Conservation (phyloP, 1,140 invertebrate species). For the Pogonognathellus flavescens region DNA sequence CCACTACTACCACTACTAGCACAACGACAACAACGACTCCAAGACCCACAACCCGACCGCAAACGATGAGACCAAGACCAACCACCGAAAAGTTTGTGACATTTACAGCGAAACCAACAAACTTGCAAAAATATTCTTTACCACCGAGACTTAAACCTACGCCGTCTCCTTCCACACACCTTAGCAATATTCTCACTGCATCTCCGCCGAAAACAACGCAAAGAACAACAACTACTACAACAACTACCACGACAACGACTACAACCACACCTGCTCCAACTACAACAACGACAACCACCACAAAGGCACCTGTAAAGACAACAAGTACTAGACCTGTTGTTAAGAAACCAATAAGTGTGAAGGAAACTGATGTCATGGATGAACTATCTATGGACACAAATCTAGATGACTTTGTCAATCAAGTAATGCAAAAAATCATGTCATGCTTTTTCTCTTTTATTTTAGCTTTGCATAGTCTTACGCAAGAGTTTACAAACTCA, state of each 20-base stretch:
- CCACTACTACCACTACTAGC: slow-evolving; percentile 71
- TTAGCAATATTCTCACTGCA: slow-evolving; percentile 57
- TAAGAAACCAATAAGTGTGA: slow-evolving; percentile 63
- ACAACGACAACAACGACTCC: slow-evolving; percentile 69
- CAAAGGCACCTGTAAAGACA: slow-evolving; percentile 67
- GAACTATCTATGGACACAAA: slow-evolving; percentile 62
- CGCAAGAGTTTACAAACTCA: no score
- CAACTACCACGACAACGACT: slow-evolving; percentile 51
- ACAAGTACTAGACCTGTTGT: slow-evolving; percentile 68
- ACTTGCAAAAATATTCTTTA: slow-evolving; percentile 20
- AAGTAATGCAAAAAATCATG: slow-evolving; percentile 55
- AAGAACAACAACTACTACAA: slow-evolving; percentile 66
- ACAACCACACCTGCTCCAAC: slow-evolving; percentile 68
- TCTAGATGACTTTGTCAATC: slow-evolving; percentile 67
- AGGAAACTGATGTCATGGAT: slow-evolving; percentile 61
- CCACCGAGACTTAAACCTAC: slow-evolving; percentile 3
- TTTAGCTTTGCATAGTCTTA: no score
- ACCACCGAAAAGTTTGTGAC: slow-evolving; percentile 7
- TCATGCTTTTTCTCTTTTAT: not conserved
- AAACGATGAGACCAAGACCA: slow-evolving; percentile 23
- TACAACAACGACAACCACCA: slow-evolving; percentile 65
- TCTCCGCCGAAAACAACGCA: slow-evolving; percentile 67
- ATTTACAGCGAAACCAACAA: slow-evolving; percentile 18
- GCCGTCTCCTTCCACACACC: slow-evolving; percentile 70
- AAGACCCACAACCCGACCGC: slow-evolving; percentile 2